Conservation (phyloP, 1,140 invertebrate genomes). For the Drosophila ficusphila region DNA sequence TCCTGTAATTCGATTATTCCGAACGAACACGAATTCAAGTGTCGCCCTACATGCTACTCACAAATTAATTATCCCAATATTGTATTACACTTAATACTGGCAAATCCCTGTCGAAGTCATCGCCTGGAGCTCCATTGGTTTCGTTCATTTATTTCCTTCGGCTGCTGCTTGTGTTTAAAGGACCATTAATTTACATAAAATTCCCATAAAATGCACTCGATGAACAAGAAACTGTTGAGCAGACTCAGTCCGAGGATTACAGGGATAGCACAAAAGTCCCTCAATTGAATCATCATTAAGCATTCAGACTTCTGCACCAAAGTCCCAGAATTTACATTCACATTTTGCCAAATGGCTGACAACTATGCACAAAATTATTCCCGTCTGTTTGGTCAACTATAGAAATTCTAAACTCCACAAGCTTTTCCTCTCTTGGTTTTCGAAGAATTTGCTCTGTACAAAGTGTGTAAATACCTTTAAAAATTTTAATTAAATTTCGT, state of each 20-base stretch:
- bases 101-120: slow-evolving; percentile 14
- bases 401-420: slow-evolving; percentile 18
- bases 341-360: slow-evolving; percentile 16
- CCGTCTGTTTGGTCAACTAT: slow-evolving; percentile 34
- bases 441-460: not conserved
- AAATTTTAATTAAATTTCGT: slow-evolving; percentile 55
- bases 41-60: slow-evolving; percentile 38
- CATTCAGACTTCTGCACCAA: slow-evolving; percentile 4
- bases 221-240: slow-evolving; percentile 20
- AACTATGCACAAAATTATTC: slow-evolving; percentile 36
- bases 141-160: slow-evolving; percentile 10
- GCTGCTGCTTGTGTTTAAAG: slow-evolving; percentile 32
- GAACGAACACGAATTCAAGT: slow-evolving; percentile 21
- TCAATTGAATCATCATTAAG: slow-evolving; percentile 61
- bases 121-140: slow-evolving; percentile 8
- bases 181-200: slow-evolving; percentile 60
- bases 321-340: slow-evolving; percentile 33
- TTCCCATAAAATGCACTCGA: slow-evolving; percentile 35
- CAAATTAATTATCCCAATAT: slow-evolving; percentile 42
- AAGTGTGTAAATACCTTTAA: slow-evolving; percentile 26
- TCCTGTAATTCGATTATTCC: slow-evolving; percentile 25
- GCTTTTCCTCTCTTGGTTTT: slow-evolving; percentile 1
- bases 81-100: slow-evolving; percentile 40
- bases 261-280: slow-evolving; percentile 8
- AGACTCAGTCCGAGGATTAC: slow-evolving; percentile 29